Evolutionary conservation across 35 echinoderm and acorn worm species (phyloP).

Genomic region (Anneissia japonica): DNA sequence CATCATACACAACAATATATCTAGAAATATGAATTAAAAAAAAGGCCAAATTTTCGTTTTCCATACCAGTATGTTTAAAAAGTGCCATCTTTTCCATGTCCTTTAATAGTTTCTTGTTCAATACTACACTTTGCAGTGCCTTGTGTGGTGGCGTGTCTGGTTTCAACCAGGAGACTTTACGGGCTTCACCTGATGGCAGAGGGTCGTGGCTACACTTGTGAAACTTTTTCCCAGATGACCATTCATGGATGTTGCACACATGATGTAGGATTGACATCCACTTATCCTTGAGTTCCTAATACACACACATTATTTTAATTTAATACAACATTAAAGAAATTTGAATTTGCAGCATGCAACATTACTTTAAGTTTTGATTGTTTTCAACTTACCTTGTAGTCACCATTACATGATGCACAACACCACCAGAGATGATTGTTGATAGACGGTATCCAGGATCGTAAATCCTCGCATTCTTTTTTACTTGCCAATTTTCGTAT

Average conservation of each 20-base stretch:
- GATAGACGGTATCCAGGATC: constrained; percentile 23
- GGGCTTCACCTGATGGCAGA: neutral
- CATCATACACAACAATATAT: too few relatives aligned
- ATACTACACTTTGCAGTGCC: neutral
- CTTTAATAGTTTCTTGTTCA: constrained; percentile 25
- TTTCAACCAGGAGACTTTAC: constrained; percentile 10
- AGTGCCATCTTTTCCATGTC: constrained; percentile 25
- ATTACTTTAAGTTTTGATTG: too few relatives aligned
- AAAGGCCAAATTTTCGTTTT: too few relatives aligned
- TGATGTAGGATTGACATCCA: constrained; percentile 18
- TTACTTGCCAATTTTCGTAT: neutral
- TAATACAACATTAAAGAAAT: too few relatives aligned
- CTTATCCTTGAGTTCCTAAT: constrained; percentile 19
- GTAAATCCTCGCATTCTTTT: constrained; percentile 20
- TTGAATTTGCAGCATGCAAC: too few relatives aligned
- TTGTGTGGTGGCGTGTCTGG: constrained; percentile 4
- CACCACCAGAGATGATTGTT: constrained; percentile 47
- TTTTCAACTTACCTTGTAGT: neutral
- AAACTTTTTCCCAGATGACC: constrained; percentile 15
- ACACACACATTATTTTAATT: too few relatives aligned
- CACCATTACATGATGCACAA: neutral
- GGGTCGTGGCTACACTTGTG: constrained; percentile 23
- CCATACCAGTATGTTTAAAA: neutral
- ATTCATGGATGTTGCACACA: constrained; percentile 34
- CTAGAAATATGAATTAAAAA: too few relatives aligned